A percentile compares a stretch with the other conserved stretches of the same genome.
These are phyloP conservation scores for Ochotona curzoniae DNA, from an alignment of 2,113 vertebrate genomes.

Conservation along the genomic window DNA sequence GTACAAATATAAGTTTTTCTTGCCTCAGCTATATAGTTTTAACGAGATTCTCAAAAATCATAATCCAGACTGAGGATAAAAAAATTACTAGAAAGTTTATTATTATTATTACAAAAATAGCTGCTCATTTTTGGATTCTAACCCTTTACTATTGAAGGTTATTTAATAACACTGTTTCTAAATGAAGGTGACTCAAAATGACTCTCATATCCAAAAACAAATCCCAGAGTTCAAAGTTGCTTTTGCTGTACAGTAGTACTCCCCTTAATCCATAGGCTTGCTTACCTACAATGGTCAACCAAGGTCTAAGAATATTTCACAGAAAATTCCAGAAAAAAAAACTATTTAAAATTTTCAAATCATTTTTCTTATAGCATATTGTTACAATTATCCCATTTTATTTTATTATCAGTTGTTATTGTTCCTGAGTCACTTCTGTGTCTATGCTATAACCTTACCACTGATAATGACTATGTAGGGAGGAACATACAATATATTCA, in stretches of 20 bases:
- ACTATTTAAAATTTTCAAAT: too few relatives aligned
- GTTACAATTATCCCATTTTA: too few relatives aligned
- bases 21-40: not conserved
- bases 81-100: not conserved
- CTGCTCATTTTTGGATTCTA: not conserved
- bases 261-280: too few relatives aligned
- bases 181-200: constrained; percentile 11
- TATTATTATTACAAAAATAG: not conserved
- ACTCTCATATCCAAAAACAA: not conserved
- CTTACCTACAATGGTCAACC: too few relatives aligned
- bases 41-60: not conserved
- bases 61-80: not conserved
- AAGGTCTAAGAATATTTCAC: too few relatives aligned
- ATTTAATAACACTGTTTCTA: not conserved
- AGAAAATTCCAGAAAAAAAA: too few relatives aligned
- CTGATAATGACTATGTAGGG: too few relatives aligned
- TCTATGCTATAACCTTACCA: too few relatives aligned
- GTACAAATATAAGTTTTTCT: not conserved
- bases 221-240: constrained; percentile 5
- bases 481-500: too few relatives aligned
- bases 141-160: not conserved
- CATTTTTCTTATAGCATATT: too few relatives aligned
- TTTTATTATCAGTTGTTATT: too few relatives aligned
- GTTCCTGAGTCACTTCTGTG: too few relatives aligned
- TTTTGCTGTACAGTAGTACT: not conserved